Conservation (phyloP, 2,113 vertebrate species). For the Scortum barcoo region DNA sequence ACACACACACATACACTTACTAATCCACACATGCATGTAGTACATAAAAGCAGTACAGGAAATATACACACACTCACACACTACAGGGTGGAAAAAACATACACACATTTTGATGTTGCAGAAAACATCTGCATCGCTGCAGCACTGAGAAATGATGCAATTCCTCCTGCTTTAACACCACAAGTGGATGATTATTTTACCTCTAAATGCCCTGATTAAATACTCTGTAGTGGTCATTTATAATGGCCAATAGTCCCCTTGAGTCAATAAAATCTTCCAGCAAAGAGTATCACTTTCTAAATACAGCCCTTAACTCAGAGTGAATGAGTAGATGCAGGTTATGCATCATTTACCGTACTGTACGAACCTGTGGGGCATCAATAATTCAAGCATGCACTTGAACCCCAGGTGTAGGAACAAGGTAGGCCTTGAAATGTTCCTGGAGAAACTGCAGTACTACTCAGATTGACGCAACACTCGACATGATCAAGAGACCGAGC, state of each 20-base stretch:
- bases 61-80: slow-evolving; percentile 12
- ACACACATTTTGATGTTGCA: slow-evolving; percentile 38
- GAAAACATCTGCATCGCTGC: slow-evolving; percentile 71
- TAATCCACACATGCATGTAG: slow-evolving; percentile 12
- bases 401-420: slow-evolving; percentile 69
- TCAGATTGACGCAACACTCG: slow-evolving; percentile 70
- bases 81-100: slow-evolving; percentile 24
- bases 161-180: slow-evolving; percentile 25
- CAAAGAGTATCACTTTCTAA: slow-evolving; percentile 30
- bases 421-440: slow-evolving; percentile 66
- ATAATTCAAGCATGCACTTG: slow-evolving; percentile 75
- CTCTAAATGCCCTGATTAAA: slow-evolving; percentile 23
- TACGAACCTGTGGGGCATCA: slow-evolving; percentile 70
- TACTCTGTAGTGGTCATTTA: slow-evolving; percentile 6
- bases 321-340: slow-evolving; percentile 38
- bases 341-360: slow-evolving; percentile 69
- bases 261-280: neutral
- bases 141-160: slow-evolving; percentile 31
- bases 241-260: neutral
- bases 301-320: slow-evolving; percentile 17
- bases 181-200: neutral
- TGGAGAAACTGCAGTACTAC: slow-evolving; percentile 55
- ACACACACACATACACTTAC: slow-evolving; percentile 17
- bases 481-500: slow-evolving; percentile 66
- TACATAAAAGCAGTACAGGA: slow-evolving; percentile 18